Evolutionary conservation across 2,888 invertebrate genomes (phyloP).

Genomic region (Apamea crenata): DNA sequence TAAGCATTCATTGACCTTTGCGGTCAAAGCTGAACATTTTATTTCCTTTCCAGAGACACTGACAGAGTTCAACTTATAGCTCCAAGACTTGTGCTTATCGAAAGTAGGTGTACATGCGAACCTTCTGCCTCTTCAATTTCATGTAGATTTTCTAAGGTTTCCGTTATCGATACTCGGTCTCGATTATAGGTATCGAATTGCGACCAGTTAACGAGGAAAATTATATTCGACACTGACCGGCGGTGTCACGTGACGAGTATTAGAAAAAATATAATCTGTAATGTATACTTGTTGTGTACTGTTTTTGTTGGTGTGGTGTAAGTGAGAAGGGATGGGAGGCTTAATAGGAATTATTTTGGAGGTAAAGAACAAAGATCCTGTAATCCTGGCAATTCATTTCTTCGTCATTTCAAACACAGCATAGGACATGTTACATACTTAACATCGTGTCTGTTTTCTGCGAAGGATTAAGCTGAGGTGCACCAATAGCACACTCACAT

Average conservation of each 20-base stretch:
- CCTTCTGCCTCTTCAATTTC: slow-evolving; percentile 36
- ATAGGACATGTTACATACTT: neutral
- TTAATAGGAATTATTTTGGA: neutral
- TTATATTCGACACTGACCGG: slow-evolving; percentile 85
- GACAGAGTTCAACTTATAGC: too few species aligned
- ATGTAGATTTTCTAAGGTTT: slow-evolving; percentile 81
- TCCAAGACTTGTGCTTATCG: too few species aligned
- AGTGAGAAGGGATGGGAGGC: neutral
- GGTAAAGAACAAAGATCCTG: neutral
- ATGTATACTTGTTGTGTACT: slow-evolving; percentile 73
- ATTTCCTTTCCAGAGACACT: neutral
- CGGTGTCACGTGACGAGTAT: slow-evolving; percentile 83
- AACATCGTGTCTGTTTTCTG: neutral
- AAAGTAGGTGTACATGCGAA: neutral
- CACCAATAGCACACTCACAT: neutral
- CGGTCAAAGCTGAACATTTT: neutral
- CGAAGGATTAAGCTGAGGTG: neutral
- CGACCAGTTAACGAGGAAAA: slow-evolving; percentile 84
- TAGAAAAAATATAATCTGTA: slow-evolving; percentile 78
- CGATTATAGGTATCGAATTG: slow-evolving; percentile 86
- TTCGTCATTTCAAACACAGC: neutral
- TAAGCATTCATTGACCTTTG: neutral
- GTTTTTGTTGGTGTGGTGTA: slow-evolving; percentile 56
- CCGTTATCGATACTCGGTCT: slow-evolving; percentile 82
- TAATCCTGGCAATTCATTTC: neutral